Percentiles rank a stretch among this genome's conserved stretches.
Conservation (phyloP, 2,888 invertebrate genomes). For the Apotomis capreana region DNA sequence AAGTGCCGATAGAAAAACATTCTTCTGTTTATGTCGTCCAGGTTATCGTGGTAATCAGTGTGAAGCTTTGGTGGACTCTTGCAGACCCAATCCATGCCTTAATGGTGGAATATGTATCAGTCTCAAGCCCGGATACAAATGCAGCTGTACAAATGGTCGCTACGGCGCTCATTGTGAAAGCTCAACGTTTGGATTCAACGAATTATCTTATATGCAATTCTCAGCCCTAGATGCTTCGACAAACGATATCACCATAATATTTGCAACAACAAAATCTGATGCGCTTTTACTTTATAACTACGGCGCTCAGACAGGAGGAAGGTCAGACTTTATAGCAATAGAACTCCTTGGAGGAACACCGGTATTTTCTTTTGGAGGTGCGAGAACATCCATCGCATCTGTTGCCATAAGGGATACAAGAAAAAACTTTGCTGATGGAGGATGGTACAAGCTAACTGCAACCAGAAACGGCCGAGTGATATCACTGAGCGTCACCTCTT, state of each 20-base stretch:
- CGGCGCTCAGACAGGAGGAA: constrained; percentile 92
- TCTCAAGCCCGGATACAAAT: constrained; percentile 93
- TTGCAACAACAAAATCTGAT: constrained; percentile 94
- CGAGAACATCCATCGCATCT: constrained; percentile 93
- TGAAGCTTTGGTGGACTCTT: constrained; percentile 94
- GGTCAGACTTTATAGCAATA: constrained; percentile 96
- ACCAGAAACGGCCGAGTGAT: constrained; percentile 95
- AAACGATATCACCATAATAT: constrained; percentile 95
- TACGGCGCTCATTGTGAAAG: constrained; percentile 96
- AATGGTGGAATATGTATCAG: constrained; percentile 95
- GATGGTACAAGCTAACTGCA: constrained; percentile 96
- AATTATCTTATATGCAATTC: constrained; percentile 95
- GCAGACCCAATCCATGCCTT: constrained; percentile 96
- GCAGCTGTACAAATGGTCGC: constrained; percentile 93
- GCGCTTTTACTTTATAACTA: constrained; percentile 96
- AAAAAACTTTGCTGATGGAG: constrained; percentile 90
- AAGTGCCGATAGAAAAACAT: constrained; percentile 93
- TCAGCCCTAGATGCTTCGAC: constrained; percentile 93
- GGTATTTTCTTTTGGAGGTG: constrained; percentile 94
- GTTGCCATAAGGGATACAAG: constrained; percentile 86
- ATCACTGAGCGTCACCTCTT: constrained; percentile 91
- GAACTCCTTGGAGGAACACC: constrained; percentile 93
- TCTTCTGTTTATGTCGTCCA: constrained; percentile 95
- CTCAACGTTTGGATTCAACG: constrained; percentile 94
- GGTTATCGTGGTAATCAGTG: constrained; percentile 96